Evolutionary conservation across 2,113 vertebrate genomes (phyloP).

Genomic region (Promerops cafer): DNA sequence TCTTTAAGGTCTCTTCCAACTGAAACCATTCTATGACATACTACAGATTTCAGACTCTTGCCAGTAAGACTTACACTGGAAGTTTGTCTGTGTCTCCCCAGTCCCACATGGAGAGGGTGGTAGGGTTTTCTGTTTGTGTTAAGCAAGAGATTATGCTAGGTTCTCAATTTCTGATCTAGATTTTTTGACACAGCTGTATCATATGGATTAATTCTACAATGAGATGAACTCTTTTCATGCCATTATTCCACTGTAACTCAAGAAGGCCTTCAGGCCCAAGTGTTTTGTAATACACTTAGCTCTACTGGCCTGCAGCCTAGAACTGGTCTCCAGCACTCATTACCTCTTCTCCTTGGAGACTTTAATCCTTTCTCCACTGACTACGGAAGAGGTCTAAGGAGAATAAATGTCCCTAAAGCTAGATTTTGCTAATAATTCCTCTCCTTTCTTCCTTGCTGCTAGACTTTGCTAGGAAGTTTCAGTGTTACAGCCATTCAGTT

Average conservation of each 20-base stretch:
- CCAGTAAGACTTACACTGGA: background rate
- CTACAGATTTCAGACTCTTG: background rate
- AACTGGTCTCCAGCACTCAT: background rate
- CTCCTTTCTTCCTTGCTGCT: background rate
- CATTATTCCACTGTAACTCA: background rate
- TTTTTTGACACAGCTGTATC: background rate
- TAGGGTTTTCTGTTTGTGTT: background rate
- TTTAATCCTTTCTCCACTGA: background rate
- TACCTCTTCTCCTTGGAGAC: background rate
- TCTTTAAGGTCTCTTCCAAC: background rate
- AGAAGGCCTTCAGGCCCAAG: background rate
- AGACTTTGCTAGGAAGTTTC: background rate
- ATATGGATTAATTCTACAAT: background rate
- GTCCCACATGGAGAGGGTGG: accelerated
- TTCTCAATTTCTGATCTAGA: background rate
- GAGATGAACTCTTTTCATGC: background rate
- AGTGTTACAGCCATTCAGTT: background rate
- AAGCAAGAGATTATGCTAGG: background rate
- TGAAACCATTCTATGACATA: background rate
- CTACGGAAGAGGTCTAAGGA: background rate
- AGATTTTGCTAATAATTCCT: background rate
- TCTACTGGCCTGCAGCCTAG: background rate
- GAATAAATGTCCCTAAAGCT: background rate
- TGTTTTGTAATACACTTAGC: background rate
- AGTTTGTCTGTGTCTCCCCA: background rate